These are phyloP conservation scores for Mylabris sibirica DNA, from an alignment of 2,888 invertebrate genomes.

Conservation along the genomic window DNA sequence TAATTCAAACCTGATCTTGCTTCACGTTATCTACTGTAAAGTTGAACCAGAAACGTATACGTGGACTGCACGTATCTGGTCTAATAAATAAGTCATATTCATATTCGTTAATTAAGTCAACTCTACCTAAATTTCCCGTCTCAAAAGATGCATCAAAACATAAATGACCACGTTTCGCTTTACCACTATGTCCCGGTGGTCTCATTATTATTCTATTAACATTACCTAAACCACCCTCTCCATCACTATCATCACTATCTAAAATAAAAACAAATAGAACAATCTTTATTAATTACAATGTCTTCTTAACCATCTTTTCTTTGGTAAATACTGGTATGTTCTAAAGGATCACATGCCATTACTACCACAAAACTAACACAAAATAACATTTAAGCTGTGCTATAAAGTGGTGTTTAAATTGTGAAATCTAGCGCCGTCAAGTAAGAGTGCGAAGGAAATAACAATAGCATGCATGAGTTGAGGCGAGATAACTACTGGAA, in stretches of 20 bases:
- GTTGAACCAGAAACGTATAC: constrained; percentile 95
- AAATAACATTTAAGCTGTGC: not conserved
- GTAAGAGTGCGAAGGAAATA: not conserved
- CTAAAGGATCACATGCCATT: constrained; percentile 52
- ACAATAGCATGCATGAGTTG: constrained; percentile 1
- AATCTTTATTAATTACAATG: not conserved
- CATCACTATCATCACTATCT: constrained; percentile 93
- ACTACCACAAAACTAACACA: constrained; percentile 2
- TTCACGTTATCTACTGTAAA: constrained; percentile 97
- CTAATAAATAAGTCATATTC: constrained; percentile 97
- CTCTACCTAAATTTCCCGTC: constrained; percentile 95
- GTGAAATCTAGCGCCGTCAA: not conserved
- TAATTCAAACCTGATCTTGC: constrained; percentile 77
- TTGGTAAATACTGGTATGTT: constrained; percentile 72
- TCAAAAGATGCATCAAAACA: constrained; percentile 98
- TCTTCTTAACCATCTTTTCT: constrained; percentile 49
- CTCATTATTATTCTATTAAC: constrained; percentile 87
- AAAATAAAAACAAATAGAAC: constrained; percentile 41
- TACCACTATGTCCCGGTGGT: constrained; percentile 91
- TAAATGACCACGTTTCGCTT: constrained; percentile 94
- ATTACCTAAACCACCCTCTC: constrained; percentile 93
- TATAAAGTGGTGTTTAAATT: not conserved
- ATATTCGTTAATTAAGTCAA: constrained; percentile 90
- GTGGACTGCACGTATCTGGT: constrained; percentile 95
- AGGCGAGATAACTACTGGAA: not conserved